Evolutionary conservation across 2,888 invertebrate genomes (phyloP), one percentile per base, ranked within the genome.

Genomic region (Tenthredo notha): DNA sequence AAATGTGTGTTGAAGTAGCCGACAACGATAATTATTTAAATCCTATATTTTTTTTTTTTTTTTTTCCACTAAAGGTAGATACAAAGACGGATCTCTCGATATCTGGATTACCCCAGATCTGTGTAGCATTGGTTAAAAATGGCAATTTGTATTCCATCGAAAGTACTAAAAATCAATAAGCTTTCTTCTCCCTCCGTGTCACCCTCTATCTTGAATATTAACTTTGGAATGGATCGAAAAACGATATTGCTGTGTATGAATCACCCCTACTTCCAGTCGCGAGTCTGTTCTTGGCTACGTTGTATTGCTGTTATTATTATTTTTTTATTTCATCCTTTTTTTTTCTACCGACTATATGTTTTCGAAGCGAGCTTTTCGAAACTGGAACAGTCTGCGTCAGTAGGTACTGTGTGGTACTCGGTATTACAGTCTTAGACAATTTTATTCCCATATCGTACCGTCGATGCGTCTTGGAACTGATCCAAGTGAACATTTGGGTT

Each of bases 401-500:
- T 29, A 29, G 47, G 29, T 47, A 25, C 29, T 54, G 50, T n/a
- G 77, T 50, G n/a, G 50, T 77, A 43, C 50, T 80, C 40, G 80
- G 80, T 25, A 61, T 61, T 40, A 61, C 18, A 80, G 25, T 61
- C 80, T 61, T 40, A 80, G 80, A 80, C 58, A n/a, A 80, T 80
- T 80, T 83, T 47, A 83, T 83, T 83, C 83, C 58, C 83, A 83
- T 67, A 70, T 83, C 80, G 40, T 61, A n/a, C 40, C 65, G 88
- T 87, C 85, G 85, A 85, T 86, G 88, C 87, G 88, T 87, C 88
- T 87, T 90, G 91, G 90, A 91, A 88, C 86, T 84, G 85, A 87
- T 90, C 91, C 91, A 91, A 88, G 87, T 86, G 87, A 87, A 84
- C 87, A 87, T 88, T 88, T 88, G 84, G 88, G 87, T 88, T 90